Evolutionary conservation across 2,113 vertebrate species (phyloP), one percentile per base, ranked within the genome.

Genomic region (Salvelinus namaycush): DNA sequence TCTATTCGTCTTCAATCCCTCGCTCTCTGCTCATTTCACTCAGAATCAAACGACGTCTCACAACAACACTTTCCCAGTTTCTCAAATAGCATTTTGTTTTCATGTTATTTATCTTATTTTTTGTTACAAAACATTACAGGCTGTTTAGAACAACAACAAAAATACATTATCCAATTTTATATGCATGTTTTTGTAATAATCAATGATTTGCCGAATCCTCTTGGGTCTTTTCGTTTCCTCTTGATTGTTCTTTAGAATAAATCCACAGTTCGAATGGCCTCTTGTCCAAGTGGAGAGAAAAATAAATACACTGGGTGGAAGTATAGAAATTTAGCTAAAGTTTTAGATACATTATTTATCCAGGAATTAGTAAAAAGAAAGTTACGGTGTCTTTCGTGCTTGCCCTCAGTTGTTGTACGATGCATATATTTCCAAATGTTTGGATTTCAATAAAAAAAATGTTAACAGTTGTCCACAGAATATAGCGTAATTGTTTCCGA

Each of bases 131-230:
- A 93, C 88, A 90, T 91, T 91, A 92, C 89, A 93, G 89, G 91
- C 90, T 91, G 91, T 92, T 92, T 92, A 91, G 87, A 93, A 93
- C 89, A 91, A 91, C 89, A 94, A 92, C 90, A 93, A 90, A 92
- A 90, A 92, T 92, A 91, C 91, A 93, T 91, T 86, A 88, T 91
- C 83, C 81, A 90, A 90, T 93, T 73, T 86, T 82, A 83, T 90
- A 89, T 90, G 88, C 82, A 85, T 80, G 83, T 29, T 22, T 69
- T 54, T 90, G 90, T 92, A 74, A 86, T 85, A 68, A 87, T 87
- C 77, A 84, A 87, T 88, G 70, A 73, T 85, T 69, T 83, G 76
- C 73, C 82, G 83, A 87, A 86, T 87, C 80, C 75, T 87, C 82
- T 89, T 85, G 79, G 85, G 83, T 86, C 79, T 81, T 59, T 59